phyloP scores from a whole-genome alignment of 2,797 vertebrate species.

The Emys orbicularis region DNA sequence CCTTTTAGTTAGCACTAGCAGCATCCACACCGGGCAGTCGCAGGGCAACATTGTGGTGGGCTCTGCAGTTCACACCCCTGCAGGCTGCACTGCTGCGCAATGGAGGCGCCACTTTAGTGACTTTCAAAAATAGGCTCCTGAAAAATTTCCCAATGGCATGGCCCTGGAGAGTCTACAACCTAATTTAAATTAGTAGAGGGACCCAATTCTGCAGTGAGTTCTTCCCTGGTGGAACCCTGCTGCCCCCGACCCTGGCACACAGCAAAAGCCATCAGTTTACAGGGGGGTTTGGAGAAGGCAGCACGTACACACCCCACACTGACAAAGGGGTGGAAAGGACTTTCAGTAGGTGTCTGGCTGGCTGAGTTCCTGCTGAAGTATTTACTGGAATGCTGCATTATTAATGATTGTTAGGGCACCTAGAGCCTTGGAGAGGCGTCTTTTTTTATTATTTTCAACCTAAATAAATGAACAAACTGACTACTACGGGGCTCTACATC shows the following conservation, averaged over 20 bases:
- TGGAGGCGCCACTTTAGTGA: not conserved
- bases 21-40: not conserved
- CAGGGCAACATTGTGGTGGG: not conserved
- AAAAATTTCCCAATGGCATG: not conserved
- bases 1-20: not conserved
- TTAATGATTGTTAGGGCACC: fast-evolving
- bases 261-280: not conserved
- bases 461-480: not conserved
- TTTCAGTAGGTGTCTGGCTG: not conserved
- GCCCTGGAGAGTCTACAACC: not conserved
- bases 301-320: fast-evolving
- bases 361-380: not conserved
- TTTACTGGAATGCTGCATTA: not conserved
- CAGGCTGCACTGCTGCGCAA: not conserved
- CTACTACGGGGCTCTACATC: not conserved
- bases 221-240: not conserved
- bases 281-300: fast-evolving
- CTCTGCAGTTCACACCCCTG: not conserved
- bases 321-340: not conserved
- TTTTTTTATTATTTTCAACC: not conserved
- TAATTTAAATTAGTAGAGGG: not conserved
- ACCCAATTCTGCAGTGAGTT: not conserved
- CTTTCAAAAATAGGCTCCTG: not conserved
- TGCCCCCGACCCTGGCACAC: not conserved
- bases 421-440: fast-evolving